Conservation (phyloP, 1,140 invertebrate species). For the Lepidurus apus region DNA sequence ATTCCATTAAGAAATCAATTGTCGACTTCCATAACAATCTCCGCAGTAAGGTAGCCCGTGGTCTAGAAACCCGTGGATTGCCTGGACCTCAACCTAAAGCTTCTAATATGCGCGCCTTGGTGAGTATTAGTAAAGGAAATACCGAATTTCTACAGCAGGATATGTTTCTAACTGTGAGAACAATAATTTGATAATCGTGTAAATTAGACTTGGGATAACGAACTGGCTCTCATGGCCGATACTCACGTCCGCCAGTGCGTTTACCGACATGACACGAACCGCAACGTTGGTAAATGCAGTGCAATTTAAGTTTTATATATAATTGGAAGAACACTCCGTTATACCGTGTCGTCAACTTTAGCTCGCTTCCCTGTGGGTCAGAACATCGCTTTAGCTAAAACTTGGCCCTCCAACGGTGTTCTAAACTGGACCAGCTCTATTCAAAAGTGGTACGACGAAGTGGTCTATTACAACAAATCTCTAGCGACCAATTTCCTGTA, state of each 20-base stretch:
- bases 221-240: slow-evolving; percentile 19
- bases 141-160: not conserved
- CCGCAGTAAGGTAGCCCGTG: slow-evolving; percentile 67
- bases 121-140: slow-evolving; percentile 10
- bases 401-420: slow-evolving; percentile 32
- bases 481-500: slow-evolving; percentile 37
- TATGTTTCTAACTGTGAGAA: not conserved
- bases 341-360: slow-evolving; percentile 3
- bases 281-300: slow-evolving; percentile 19
- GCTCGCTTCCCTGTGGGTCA: slow-evolving; percentile 40
- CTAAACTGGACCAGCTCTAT: slow-evolving; percentile 38
- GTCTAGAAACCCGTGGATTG: slow-evolving; percentile 54
- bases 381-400: slow-evolving; percentile 38
- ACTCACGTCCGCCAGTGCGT: slow-evolving; percentile 24
- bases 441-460: slow-evolving; percentile 40
- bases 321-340: not conserved
- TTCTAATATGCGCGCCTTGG: slow-evolving; percentile 74
- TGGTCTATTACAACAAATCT: slow-evolving; percentile 35
- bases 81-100: slow-evolving; percentile 63
- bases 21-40: slow-evolving; percentile 67
- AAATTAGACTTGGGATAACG: slow-evolving; percentile 26
- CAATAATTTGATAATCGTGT: not conserved
- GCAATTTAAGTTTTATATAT: not conserved
- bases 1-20: slow-evolving; percentile 31
- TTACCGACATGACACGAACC: slow-evolving; percentile 24